Evolutionary conservation across 2,113 vertebrate species (phyloP).

Genomic region (Epinephelus lanceolatus): DNA sequence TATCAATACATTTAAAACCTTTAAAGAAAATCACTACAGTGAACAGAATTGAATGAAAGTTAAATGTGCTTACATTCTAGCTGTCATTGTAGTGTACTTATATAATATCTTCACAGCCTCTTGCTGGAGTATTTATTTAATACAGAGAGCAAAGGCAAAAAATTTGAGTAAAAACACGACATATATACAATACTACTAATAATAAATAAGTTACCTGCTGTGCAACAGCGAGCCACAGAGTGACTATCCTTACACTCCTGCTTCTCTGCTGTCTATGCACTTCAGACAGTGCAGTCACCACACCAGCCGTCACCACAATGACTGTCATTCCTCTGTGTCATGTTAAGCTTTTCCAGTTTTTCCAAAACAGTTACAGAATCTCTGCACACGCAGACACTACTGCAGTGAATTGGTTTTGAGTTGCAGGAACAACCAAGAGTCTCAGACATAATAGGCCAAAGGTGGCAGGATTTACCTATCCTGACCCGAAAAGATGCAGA

Average conservation of each 20-base stretch:
- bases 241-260: background rate
- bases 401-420: background rate
- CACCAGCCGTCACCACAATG: slow-evolving; percentile 33
- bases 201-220: slow-evolving; percentile 55
- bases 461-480: background rate
- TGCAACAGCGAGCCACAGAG: slow-evolving; percentile 4
- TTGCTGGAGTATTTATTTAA: background rate
- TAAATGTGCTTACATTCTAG: background rate
- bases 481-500: too few species aligned
- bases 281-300: slow-evolving; percentile 32
- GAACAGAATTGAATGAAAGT: background rate
- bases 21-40: background rate
- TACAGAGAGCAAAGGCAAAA: background rate
- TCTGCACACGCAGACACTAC: background rate
- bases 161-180: background rate
- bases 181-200: background rate
- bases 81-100: background rate
- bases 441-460: background rate
- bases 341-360: slow-evolving; percentile 62
- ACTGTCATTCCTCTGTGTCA: slow-evolving; percentile 61
- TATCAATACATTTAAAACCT: background rate
- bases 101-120: background rate
- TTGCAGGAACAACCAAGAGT: background rate
- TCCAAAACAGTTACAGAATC: slow-evolving; percentile 37
- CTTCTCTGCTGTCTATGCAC: slow-evolving; percentile 6